Conservation (phyloP, 2,113 vertebrate genomes). For the Callaeas wilsoni region DNA sequence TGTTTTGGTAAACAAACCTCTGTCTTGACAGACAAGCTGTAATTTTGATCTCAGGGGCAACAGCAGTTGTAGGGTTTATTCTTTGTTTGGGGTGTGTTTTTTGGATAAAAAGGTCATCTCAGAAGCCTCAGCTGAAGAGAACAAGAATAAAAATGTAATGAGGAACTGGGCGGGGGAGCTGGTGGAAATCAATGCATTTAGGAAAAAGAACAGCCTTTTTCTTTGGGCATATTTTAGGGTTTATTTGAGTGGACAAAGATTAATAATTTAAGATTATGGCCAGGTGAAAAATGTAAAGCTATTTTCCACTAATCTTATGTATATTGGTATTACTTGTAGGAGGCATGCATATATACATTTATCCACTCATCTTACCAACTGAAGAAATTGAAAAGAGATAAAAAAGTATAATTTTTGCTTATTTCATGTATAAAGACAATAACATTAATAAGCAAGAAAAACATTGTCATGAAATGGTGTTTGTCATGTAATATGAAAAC, state of each 20-base stretch:
- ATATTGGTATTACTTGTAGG: neutral
- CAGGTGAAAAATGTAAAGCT: neutral
- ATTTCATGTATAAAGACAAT: neutral
- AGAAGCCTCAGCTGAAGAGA: neutral
- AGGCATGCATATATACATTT: fast-evolving
- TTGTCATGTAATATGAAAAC: neutral
- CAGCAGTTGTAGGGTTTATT: fast-evolving
- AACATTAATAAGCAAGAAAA: neutral
- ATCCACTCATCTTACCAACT: neutral
- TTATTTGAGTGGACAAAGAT: neutral
- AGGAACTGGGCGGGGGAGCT: neutral
- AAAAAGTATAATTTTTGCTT: neutral
- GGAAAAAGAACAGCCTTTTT: neutral
- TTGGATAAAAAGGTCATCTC: neutral
- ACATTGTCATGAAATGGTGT: neutral
- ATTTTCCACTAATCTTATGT: neutral
- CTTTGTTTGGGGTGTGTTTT: fast-evolving
- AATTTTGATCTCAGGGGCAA: neutral
- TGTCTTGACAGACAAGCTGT: neutral
- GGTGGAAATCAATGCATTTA: neutral
- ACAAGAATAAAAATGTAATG: neutral
- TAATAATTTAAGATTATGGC: neutral
- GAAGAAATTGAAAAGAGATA: neutral
- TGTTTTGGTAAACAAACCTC: neutral
- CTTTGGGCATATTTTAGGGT: fast-evolving